Percentiles rank a stretch among this genome's conserved stretches.
Conservation (phyloP, 2,113 vertebrate genomes). For the Pelobates fuscus region DNA sequence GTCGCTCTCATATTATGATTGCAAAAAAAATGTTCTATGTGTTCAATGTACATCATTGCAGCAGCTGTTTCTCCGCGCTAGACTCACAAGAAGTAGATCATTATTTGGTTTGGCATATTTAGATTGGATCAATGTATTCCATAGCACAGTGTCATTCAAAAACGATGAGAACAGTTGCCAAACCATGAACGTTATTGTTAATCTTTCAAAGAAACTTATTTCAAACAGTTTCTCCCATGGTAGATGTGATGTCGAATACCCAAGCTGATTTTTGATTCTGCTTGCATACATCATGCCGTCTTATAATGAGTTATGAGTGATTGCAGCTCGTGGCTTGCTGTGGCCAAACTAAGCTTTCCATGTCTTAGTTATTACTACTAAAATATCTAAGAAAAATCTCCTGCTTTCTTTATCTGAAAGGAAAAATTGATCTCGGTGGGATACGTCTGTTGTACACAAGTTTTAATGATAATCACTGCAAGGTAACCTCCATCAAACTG, state of each 20-base stretch:
- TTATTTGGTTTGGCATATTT: no score
- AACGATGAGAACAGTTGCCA: no score
- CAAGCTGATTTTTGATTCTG: neutral
- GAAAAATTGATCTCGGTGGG: neutral
- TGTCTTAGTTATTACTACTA: neutral
- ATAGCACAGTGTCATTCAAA: no score
- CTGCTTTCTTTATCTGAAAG: neutral
- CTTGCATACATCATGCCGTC: neutral
- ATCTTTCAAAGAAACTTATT: neutral
- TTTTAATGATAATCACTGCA: neutral
- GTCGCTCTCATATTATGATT: no score
- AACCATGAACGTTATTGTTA: neutral
- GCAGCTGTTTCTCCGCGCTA: no score
- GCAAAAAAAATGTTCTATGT: no score
- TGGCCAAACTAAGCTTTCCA: neutral
- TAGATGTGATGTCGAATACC: neutral
- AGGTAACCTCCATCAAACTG: no score
- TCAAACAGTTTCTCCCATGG: neutral
- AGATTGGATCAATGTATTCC: no score
- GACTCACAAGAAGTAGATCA: no score
- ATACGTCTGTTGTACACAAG: neutral
- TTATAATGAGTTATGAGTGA: neutral
- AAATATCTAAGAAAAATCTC: neutral
- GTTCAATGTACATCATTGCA: no score
- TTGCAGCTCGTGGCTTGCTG: neutral